These are phyloP conservation scores for Hydrozoanthus gracilis DNA, from an alignment of 92 coral and sea anemone species.

Conservation along the genomic window DNA sequence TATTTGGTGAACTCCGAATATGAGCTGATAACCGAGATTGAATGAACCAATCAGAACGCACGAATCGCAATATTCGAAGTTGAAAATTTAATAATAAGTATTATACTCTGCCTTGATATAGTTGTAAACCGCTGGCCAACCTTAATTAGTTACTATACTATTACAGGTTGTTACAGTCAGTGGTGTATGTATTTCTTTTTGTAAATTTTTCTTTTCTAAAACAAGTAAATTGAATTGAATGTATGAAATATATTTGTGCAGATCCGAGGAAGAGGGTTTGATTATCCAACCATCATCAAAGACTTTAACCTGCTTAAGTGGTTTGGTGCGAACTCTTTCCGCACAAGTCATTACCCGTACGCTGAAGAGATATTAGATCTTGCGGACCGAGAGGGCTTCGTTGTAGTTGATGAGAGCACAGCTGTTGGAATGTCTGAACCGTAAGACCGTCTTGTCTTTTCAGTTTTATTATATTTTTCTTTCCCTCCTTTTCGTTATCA, in stretches of 20 bases:
- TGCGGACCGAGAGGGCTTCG: constrained; percentile 82
- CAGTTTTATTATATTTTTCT: background rate
- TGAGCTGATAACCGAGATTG: too few species aligned
- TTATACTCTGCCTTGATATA: too few species aligned
- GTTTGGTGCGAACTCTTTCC: constrained; percentile 92
- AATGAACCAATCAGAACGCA: too few species aligned
- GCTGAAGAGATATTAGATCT: constrained; percentile 87
- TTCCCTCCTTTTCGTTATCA: background rate
- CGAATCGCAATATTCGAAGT: too few species aligned
- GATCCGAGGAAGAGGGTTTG: constrained; percentile 93
- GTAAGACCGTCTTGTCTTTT: constrained; percentile 32
- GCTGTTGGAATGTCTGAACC: constrained; percentile 82
- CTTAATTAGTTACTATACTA: too few species aligned
- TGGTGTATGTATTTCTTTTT: too few species aligned
- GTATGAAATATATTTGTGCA: background rate
- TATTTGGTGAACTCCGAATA: too few species aligned
- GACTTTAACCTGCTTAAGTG: constrained; percentile 85
- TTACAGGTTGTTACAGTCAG: too few species aligned
- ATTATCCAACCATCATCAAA: constrained; percentile 71
- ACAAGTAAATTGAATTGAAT: background rate
- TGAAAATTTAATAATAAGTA: too few species aligned
- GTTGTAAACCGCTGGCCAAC: too few species aligned
- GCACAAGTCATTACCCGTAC: constrained; percentile 88
- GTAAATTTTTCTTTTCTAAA: too few species aligned
- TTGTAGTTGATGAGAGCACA: constrained; percentile 85